phyloP scores from a whole-genome alignment of 2,888 invertebrate species.

The Tachina fera region DNA sequence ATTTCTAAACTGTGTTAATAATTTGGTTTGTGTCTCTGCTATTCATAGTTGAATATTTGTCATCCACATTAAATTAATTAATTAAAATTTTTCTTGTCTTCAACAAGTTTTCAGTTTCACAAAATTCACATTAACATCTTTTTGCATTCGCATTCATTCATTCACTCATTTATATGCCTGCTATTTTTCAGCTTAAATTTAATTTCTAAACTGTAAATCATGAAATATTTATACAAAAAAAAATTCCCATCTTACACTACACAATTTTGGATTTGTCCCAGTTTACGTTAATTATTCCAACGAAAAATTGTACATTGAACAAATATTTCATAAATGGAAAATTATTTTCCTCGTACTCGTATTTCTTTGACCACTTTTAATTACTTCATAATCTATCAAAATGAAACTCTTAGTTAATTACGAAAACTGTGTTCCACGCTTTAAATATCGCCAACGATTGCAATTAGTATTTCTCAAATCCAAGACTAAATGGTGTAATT shows the following conservation, averaged over 20 bases:
- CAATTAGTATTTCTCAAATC: conserved; percentile 39
- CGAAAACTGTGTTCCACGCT: conserved; percentile 16
- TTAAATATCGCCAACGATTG: conserved; percentile 41
- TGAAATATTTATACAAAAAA: neutral
- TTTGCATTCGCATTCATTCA: neutral
- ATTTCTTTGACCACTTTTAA: conserved; percentile 43
- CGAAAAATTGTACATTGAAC: conserved; percentile 24
- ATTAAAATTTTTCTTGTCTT: too few relatives aligned
- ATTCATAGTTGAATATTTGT: too few relatives aligned
- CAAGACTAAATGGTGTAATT: conserved; percentile 54
- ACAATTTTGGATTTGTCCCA: conserved; percentile 21
- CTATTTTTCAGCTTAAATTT: conserved; percentile 13
- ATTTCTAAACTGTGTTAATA: too few relatives aligned
- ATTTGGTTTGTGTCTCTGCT: too few relatives aligned
- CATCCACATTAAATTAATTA: too few relatives aligned
- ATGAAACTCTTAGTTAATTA: conserved; percentile 22
- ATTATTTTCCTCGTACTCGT: neutral
- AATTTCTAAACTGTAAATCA: conserved; percentile 7
- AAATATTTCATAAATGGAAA: conserved; percentile 41
- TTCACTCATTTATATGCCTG: neutral
- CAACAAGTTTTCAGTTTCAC: neutral
- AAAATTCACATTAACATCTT: neutral
- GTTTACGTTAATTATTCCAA: conserved; percentile 39
- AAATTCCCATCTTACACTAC: conserved; percentile 12
- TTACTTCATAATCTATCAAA: conserved; percentile 54